Evolutionary conservation across 2,888 invertebrate species (phyloP).

Genomic region (Tribolium freemani): DNA sequence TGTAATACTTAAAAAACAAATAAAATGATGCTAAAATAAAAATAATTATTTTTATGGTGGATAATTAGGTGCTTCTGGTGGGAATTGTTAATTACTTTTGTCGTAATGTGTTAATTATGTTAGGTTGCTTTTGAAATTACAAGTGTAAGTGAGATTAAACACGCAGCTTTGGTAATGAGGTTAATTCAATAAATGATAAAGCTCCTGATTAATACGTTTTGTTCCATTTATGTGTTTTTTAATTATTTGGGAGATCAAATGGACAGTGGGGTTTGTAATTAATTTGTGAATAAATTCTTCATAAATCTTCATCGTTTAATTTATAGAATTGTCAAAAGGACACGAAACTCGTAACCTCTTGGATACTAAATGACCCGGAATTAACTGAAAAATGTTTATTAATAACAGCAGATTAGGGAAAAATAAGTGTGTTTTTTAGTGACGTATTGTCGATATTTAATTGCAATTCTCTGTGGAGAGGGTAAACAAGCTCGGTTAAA

Average conservation of each 20-base stretch:
- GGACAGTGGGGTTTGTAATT: neutral
- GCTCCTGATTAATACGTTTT: neutral
- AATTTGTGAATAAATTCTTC: neutral
- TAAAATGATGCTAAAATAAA: neutral
- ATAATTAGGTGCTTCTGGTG: neutral
- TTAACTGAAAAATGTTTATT: neutral
- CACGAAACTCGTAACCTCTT: neutral
- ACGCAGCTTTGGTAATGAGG: neutral
- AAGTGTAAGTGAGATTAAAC: neutral
- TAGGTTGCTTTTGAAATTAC: neutral
- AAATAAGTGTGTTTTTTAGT: neutral
- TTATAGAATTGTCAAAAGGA: neutral
- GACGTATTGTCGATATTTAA: slow-evolving; percentile 6
- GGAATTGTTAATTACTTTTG: neutral
- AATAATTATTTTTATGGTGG: neutral
- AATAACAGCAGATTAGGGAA: neutral
- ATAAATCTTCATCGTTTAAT: neutral
- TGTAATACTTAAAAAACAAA: too few species aligned
- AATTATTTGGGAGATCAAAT: neutral
- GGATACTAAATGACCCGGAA: neutral
- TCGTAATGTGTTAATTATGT: neutral
- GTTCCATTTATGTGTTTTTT: neutral
- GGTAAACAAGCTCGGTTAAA: slow-evolving; percentile 41
- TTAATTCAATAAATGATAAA: neutral
- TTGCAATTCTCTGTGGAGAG: slow-evolving; percentile 5